Evolutionary conservation across 2,888 invertebrate genomes (phyloP).

Genomic region (Chalcis sispes): DNA sequence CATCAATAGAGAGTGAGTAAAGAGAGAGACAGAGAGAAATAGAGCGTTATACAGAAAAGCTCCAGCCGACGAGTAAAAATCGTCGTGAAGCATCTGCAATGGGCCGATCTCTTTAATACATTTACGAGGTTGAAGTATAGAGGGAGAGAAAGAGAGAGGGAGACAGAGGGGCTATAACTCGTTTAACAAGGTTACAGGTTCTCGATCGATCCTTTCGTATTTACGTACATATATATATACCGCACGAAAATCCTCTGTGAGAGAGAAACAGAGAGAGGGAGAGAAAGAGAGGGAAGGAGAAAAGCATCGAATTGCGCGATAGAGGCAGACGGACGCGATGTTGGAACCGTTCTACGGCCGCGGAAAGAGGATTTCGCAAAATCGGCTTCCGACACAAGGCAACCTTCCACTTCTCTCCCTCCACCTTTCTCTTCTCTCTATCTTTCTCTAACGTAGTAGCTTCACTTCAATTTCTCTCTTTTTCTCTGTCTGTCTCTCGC

Average conservation of each 20-base stretch:
- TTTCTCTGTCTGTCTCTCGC: not conserved
- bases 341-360: not conserved
- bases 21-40: not conserved
- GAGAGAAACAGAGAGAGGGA: slow-evolving; percentile 49
- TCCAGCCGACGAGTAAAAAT: slow-evolving; percentile 42
- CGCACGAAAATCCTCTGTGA: slow-evolving; percentile 39
- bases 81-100: slow-evolving; percentile 43
- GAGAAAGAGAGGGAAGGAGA: slow-evolving; percentile 59
- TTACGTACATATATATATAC: slow-evolving; percentile 4
- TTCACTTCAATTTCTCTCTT: slow-evolving; percentile 28
- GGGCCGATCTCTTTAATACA: slow-evolving; percentile 64
- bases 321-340: slow-evolving; percentile 29
- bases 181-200: slow-evolving; percentile 57
- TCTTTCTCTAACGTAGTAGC: too few species aligned
- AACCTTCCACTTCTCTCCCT: slow-evolving; percentile 3
- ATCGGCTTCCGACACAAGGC: slow-evolving; percentile 55
- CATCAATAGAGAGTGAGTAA: slow-evolving; percentile 29
- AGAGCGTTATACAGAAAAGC: slow-evolving; percentile 31
- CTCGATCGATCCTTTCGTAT: slow-evolving; percentile 46
- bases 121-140: slow-evolving; percentile 62
- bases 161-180: slow-evolving; percentile 50
- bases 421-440: not conserved
- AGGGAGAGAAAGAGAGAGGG: slow-evolving; percentile 54
- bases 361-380: slow-evolving; percentile 57
- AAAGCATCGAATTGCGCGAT: slow-evolving; percentile 60